Evolutionary conservation across 2,888 invertebrate genomes (phyloP).

Genomic region (Leptarthrus brevirostris): DNA sequence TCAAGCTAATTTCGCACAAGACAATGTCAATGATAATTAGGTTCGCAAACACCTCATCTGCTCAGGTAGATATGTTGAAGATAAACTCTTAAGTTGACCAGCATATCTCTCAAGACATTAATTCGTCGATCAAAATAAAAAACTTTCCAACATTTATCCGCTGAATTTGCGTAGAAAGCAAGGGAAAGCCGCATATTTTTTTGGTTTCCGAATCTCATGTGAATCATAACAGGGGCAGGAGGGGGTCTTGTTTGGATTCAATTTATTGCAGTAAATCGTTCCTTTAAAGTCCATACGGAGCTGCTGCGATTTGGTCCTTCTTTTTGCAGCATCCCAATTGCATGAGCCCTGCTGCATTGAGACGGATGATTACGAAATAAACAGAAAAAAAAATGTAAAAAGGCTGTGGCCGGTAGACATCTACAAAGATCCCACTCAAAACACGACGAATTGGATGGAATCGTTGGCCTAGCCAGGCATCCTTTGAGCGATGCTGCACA

Average conservation of each 20-base stretch:
- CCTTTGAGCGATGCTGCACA: conserved; percentile 41
- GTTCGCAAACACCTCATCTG: conserved; percentile 13
- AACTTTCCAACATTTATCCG: no score
- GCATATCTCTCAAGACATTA: no score
- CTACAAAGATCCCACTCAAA: conserved; percentile 36
- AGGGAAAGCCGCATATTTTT: no score
- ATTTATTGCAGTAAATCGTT: conserved; percentile 44
- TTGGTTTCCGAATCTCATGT: background rate
- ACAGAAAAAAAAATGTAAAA: background rate
- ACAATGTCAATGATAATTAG: conserved; percentile 7
- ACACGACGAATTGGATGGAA: background rate
- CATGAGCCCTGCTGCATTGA: conserved; percentile 3
- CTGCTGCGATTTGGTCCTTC: background rate
- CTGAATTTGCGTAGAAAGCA: no score
- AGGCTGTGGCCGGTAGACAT: conserved; percentile 29
- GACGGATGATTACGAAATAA: conserved; percentile 20
- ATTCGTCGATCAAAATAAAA: no score
- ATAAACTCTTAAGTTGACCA: no score
- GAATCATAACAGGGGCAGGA: conserved; percentile 4
- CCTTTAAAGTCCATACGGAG: conserved; percentile 13
- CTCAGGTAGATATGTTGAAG: no score
- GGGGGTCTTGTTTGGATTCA: conserved; percentile 16
- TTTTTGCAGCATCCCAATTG: conserved; percentile 6
- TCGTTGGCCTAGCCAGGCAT: background rate
- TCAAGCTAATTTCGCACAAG: conserved; percentile 29